Evolutionary conservation across 2,888 invertebrate genomes (phyloP).

Genomic region (Orthosia cruda): DNA sequence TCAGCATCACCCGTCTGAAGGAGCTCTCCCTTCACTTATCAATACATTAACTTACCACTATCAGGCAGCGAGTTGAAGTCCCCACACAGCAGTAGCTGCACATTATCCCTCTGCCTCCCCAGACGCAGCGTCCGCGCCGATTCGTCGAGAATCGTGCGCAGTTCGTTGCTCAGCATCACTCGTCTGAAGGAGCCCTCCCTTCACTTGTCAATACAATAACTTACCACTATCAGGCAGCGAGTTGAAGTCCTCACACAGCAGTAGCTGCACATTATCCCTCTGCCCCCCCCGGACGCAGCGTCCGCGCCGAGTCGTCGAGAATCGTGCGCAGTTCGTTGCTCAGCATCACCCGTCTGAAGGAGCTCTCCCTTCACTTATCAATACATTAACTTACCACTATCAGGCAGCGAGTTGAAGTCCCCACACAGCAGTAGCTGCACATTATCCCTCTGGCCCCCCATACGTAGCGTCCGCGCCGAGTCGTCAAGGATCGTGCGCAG

Average conservation of each 20-base stretch:
- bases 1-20: constrained; percentile 99
- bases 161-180: constrained; percentile 99
- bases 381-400: constrained; percentile 93
- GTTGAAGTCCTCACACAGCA: constrained; percentile 99
- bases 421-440: constrained; percentile 99
- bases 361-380: constrained; percentile 90
- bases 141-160: constrained; percentile 97
- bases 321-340: constrained; percentile 98
- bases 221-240: constrained; percentile 99
- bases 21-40: constrained; percentile 90
- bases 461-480: constrained; percentile 95
- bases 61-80: constrained; percentile 99
- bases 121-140: constrained; percentile 95
- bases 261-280: constrained; percentile 96
- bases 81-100: constrained; percentile 98
- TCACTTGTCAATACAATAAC: too few relatives aligned
- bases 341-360: constrained; percentile 99
- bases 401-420: constrained; percentile 99
- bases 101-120: constrained; percentile 95
- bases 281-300: constrained; percentile 94
- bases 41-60: constrained; percentile 93
- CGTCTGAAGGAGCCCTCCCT: constrained; percentile 99
- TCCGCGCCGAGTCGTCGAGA: constrained; percentile 96
- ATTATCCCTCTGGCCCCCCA: constrained; percentile 94
- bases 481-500: constrained; percentile 97